Base-by-base conservation (phyloP, 1,140 invertebrate genomes). In the Holcopasites calliopsidis region DNA sequence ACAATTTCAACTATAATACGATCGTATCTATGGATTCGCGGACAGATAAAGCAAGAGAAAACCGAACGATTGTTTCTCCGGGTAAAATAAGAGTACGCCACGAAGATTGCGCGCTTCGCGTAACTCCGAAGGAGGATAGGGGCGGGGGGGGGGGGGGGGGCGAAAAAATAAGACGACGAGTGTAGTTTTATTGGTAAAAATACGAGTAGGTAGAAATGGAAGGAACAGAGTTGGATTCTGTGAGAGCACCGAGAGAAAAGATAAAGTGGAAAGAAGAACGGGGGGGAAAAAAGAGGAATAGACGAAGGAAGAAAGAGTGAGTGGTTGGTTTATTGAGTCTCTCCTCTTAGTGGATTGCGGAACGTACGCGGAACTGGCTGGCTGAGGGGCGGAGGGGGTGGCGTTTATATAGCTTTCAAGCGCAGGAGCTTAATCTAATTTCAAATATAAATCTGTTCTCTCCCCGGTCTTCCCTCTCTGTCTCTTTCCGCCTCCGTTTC, bases 391-490 rank as follows among this genome's bases (percentile, higher is more conserved):
- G n/a, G n/a, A n/a, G n/a, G n/a, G n/a, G n/a, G n/a, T n/a, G n/a
- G 88, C 89, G 88, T 90, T 91, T 90, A 91, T 90, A 90, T 90
- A 90, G 90, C 90, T 91, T 91, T 91, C 90, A 91, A 90, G 90
- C 86, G 89, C 90, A 91, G 90, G 85, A 90, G 89, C 89, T 91
- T 91, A 91, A 91, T 91, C 90, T 90, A 91, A 91, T 90, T 91
- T 91, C 90, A 90, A 91, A 91, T 91, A 91, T 90, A 91, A 90
- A 91, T 91, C 89, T 91, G 88, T 90, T 86, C 79, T 82, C 79
- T 79, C 76, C 76, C 69, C 75, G 44, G 62, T 66, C 70, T n/a
- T 76, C 76, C 77, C 44, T 54, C 60, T 83, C 81, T 78, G 79
- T 85, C 79, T 86, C 77, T 86, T 75, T 84, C 82, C 79, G 68